Percentiles rank a stretch among this genome's conserved stretches.
These are phyloP conservation scores for Cosmorhoe ocellata DNA, from an alignment of 2,888 invertebrate genomes.

Conservation along the genomic window DNA sequence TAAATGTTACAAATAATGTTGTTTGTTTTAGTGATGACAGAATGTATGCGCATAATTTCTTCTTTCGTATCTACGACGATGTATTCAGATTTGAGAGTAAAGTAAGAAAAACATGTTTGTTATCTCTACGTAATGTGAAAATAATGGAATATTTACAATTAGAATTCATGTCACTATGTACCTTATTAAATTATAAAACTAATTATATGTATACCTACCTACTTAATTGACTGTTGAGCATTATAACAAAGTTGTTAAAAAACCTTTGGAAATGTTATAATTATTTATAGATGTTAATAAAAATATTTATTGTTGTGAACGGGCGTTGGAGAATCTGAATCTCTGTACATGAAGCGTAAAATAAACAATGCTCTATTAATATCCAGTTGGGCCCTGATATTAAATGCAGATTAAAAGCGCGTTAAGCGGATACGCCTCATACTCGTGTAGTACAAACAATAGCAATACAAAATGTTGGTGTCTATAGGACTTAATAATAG, in stretches of 20 bases:
- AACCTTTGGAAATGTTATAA: constrained; percentile 23
- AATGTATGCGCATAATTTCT: constrained; percentile 17
- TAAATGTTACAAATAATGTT: constrained; percentile 9
- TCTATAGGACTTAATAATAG: no score
- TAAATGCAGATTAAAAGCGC: constrained; percentile 10
- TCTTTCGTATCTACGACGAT: constrained; percentile 20
- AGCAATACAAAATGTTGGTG: no score
- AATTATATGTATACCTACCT: constrained; percentile 1
- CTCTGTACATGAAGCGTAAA: constrained; percentile 37
- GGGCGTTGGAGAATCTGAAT: constrained; percentile 36
- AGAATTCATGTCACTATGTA: constrained; percentile 37
- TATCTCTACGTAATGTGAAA: constrained; percentile 17
- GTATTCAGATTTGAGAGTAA: constrained; percentile 20
- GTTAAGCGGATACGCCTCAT: not conserved
- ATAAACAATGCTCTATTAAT: constrained; percentile 33
- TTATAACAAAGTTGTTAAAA: constrained; percentile 30
- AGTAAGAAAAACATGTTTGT: constrained; percentile 20
- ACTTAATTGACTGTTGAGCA: constrained; percentile 27
- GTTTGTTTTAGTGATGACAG: constrained; percentile 5
- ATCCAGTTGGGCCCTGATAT: constrained; percentile 43
- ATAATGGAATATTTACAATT: constrained; percentile 26
- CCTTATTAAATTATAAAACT: constrained; percentile 29
- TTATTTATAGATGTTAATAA: constrained; percentile 27
- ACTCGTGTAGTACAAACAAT: no score
- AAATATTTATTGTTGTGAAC: constrained; percentile 33